Evolutionary conservation across 1,140 invertebrate species (phyloP).

Genomic region (Leptonema lineaticorne): DNA sequence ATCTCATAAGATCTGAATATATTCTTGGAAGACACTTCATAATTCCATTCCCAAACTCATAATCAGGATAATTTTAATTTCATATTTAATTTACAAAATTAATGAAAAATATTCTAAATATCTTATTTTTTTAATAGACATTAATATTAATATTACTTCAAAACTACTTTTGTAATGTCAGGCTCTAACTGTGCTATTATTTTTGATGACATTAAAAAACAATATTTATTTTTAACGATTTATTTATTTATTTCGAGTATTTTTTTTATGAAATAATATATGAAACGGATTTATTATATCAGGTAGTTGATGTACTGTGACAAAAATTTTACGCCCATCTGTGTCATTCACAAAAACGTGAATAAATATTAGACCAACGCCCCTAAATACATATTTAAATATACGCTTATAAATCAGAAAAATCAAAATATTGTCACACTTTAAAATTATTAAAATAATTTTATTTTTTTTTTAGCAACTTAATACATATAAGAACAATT

Average conservation of each 20-base stretch:
- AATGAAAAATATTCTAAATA: neutral
- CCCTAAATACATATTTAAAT: neutral
- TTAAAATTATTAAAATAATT: neutral
- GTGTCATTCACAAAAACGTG: slow-evolving; percentile 28
- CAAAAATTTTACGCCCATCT: slow-evolving; percentile 31
- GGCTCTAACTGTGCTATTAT: no score
- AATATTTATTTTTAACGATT: no score
- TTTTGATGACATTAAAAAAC: no score
- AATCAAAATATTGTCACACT: neutral
- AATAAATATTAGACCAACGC: slow-evolving; percentile 34
- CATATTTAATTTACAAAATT: neutral
- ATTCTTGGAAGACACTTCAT: slow-evolving; percentile 34
- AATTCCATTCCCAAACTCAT: slow-evolving; percentile 3
- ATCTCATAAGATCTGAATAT: slow-evolving; percentile 35
- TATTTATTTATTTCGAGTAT: neutral
- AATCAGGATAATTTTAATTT: neutral
- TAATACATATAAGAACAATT: no score
- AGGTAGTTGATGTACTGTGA: slow-evolving; percentile 23
- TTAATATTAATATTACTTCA: no score
- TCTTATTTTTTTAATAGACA: neutral
- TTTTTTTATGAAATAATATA: slow-evolving; percentile 2
- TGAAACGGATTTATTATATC: slow-evolving; percentile 9
- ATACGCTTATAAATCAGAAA: neutral
- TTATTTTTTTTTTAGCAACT: no score
- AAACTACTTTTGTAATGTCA: no score